Evolutionary conservation across 2,888 invertebrate species (phyloP).

Genomic region (Lordiphosa fenestrarum): DNA sequence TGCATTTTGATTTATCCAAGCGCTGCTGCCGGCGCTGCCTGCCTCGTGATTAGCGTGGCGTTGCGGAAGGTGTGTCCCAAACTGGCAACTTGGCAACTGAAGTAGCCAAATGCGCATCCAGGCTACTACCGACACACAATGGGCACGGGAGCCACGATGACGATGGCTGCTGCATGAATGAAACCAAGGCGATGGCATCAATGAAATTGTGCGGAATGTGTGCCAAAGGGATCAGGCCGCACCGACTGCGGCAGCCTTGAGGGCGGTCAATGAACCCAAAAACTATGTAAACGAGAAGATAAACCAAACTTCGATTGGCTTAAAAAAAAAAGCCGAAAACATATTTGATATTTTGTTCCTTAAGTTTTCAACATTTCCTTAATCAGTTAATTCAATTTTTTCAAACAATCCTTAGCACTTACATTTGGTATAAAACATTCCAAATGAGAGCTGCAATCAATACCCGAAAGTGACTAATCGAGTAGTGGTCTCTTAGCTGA

Average conservation of each 20-base stretch:
- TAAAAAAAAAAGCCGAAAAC: too few relatives aligned
- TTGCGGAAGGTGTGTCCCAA: constrained; percentile 74
- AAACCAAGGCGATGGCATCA: constrained; percentile 59
- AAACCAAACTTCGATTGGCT: too few relatives aligned
- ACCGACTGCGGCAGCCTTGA: neutral
- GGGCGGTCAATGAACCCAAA: too few relatives aligned
- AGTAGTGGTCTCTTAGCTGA: too few relatives aligned
- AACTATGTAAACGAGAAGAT: too few relatives aligned
- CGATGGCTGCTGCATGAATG: constrained; percentile 54
- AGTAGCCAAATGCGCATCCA: constrained; percentile 67
- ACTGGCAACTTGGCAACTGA: constrained; percentile 74
- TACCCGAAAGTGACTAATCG: too few relatives aligned
- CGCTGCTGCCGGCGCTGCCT: constrained; percentile 40
- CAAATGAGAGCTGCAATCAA: too few relatives aligned
- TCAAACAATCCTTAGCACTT: too few relatives aligned
- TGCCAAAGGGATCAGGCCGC: constrained; percentile 52
- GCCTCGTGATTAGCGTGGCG: constrained; percentile 73
- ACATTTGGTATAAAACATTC: too few relatives aligned
- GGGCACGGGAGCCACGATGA: constrained; percentile 15
- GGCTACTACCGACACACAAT: constrained; percentile 40
- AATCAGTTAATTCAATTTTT: too few relatives aligned
- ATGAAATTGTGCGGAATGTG: constrained; percentile 67
- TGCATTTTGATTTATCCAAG: constrained; percentile 75
- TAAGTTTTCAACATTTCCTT: too few relatives aligned
- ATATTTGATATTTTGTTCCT: too few relatives aligned